These are phyloP conservation scores for Xestia xanthographa DNA, from an alignment of 2,888 invertebrate species.

Conservation along the genomic window DNA sequence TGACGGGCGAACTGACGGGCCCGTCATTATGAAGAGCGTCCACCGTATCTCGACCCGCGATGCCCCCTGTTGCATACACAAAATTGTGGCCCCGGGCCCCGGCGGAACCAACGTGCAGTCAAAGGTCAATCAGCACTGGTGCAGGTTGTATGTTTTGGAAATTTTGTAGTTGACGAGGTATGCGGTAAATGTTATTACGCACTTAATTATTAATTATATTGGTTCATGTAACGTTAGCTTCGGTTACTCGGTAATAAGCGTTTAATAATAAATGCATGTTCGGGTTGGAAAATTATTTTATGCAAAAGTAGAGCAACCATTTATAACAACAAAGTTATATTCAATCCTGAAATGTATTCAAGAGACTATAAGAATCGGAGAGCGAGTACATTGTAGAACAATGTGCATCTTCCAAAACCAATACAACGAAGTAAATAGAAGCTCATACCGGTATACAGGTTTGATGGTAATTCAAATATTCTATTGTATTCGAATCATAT, in stretches of 20 bases:
- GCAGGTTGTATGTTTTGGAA: conserved; percentile 82
- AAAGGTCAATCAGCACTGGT: conserved; percentile 80
- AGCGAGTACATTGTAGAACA: conserved; percentile 47
- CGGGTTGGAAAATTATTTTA: conserved; percentile 25
- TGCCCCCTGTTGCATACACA: conserved; percentile 72
- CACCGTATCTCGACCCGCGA: conserved; percentile 77
- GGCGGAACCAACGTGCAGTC: conserved; percentile 75
- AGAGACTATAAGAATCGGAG: conserved; percentile 17
- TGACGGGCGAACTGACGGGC: conserved; percentile 88
- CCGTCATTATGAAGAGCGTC: conserved; percentile 84
- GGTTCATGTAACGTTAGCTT: conserved; percentile 77
- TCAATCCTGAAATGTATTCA: conserved; percentile 42
- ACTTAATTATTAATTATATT: conserved; percentile 85
- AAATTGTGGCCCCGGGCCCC: conserved; percentile 72
- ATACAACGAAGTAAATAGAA: conserved; percentile 61
- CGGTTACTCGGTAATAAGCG: conserved; percentile 72
- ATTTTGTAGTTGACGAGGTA: conserved; percentile 84
- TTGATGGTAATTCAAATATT: conserved; percentile 67
- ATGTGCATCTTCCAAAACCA: conserved; percentile 56
- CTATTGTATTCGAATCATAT: conserved; percentile 71
- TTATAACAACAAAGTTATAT: conserved; percentile 25
- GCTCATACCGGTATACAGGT: conserved; percentile 58
- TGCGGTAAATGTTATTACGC: conserved; percentile 82
- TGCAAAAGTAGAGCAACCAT: conserved; percentile 27
- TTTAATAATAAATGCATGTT: conserved; percentile 63